Evolutionary conservation across 2,888 invertebrate genomes (phyloP).

Genomic region (Polymixis lichenea): DNA sequence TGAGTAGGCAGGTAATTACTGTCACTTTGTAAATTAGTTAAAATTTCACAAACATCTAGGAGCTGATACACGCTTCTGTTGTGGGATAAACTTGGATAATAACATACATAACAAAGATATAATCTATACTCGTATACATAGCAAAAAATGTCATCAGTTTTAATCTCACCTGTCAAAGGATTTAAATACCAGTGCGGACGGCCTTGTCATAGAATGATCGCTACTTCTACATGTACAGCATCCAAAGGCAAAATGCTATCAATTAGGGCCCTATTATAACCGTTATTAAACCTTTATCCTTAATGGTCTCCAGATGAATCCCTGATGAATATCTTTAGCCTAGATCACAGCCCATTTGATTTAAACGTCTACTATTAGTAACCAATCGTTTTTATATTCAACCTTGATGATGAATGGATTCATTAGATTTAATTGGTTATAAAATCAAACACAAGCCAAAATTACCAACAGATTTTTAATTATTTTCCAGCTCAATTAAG

Average conservation of each 20-base stretch:
- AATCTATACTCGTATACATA: background rate
- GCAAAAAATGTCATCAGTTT: background rate
- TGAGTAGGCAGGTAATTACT: background rate
- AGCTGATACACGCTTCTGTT: background rate
- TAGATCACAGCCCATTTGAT: constrained; percentile 19
- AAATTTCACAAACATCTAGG: background rate
- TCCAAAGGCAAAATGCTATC: background rate
- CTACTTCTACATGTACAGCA: constrained; percentile 1
- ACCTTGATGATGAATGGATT: background rate
- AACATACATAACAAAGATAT: background rate
- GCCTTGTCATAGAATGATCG: constrained; percentile 41
- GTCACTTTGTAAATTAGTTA: background rate
- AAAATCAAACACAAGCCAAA: constrained; percentile 38
- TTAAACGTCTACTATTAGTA: constrained; percentile 24
- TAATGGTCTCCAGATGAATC: constrained; percentile 39
- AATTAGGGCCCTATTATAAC: constrained; percentile 15
- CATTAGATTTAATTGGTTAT: constrained; percentile 30
- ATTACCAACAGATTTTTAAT: constrained; percentile 30
- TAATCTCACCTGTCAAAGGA: background rate
- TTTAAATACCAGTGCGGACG: background rate
- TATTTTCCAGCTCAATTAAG: background rate
- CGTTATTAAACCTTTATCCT: constrained; percentile 55
- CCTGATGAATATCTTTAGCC: constrained; percentile 23
- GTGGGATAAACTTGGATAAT: background rate
- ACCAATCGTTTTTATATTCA: too few relatives aligned